Evolutionary conservation across 2,888 invertebrate species (phyloP), one percentile per base, ranked within the genome.

Genomic region (Minunthozetes semirufus): DNA sequence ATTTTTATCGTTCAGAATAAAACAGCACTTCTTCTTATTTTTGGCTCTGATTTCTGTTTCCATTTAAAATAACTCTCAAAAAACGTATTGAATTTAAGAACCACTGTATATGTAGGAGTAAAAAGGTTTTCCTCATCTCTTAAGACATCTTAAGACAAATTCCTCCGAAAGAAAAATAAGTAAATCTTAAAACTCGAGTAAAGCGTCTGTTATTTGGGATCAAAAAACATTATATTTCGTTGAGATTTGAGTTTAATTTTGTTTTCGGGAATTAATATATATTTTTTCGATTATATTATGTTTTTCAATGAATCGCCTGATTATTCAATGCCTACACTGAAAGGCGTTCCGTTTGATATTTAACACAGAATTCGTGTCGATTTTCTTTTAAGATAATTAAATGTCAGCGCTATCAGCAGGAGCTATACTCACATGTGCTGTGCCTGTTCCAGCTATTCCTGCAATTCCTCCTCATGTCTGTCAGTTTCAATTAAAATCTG

Each of bases 321-420:
- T 56, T 22, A 56, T 22, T 56, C 25, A 22, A 56, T 56, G 56
- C 56, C 56, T 56, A 61, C 61, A 29, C 29, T 25, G 27, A 13
- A 42, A 68, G 68, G 68, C 38, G 68, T 68, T 38, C 6, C 33
- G 29, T 22, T 42, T 42, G 6, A 42, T 22, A 68, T 68, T 68
- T 29, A 29, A 68, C 19, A 22, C 19, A 9, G 22, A 68, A 42
- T 68, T 68, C 42, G 42, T 68, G 68, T 68, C 68, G 68, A 68
- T 68, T 68, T 68, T 22, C 42, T 19, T 17, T 1, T 46, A 13
- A 19, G 68, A 68, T 68, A 68, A 68, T 68, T 68, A 68, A 68
- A 29, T 68, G 68, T 68, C 68, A 68, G 68, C 63, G 42, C 68
- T 42, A 68, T 68, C 68, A 68, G 68, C 68, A 68, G n/a, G 68